A percentile compares a stretch with the other conserved stretches of the same genome.
These are phyloP conservation scores for Notarius quadriscutis DNA, from an alignment of 2,113 vertebrate species.

Conservation along the genomic window DNA sequence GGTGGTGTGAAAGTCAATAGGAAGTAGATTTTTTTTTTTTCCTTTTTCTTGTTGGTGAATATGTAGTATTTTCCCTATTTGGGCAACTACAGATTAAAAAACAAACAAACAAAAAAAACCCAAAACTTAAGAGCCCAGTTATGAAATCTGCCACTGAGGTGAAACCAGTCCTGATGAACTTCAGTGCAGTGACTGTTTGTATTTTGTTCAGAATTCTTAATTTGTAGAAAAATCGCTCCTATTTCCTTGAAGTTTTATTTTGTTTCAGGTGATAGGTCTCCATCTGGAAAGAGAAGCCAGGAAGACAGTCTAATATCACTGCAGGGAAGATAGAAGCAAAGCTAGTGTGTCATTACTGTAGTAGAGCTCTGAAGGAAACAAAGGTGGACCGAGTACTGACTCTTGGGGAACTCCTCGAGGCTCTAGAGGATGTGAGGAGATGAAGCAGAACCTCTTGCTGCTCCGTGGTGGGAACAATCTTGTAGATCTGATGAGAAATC, in stretches of 20 bases:
- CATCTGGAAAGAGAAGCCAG: not conserved
- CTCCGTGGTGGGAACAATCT: not conserved
- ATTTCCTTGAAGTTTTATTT: not conserved
- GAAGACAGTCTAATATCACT: not conserved
- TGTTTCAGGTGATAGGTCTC: not conserved
- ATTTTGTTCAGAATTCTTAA: not conserved
- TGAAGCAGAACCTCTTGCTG: not conserved
- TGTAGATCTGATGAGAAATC: not conserved
- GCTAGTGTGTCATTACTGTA: not conserved
- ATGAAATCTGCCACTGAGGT: no score
- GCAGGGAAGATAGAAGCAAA: not conserved
- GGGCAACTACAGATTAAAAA: not conserved
- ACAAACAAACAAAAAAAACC: not conserved
- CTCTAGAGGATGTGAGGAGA: no score
- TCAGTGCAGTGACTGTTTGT: no score
- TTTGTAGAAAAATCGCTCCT: not conserved
- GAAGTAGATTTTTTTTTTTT: no score
- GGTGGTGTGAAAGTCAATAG: no score
- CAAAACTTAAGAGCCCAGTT: no score
- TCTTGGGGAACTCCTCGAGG: not conserved
- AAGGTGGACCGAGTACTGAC: not conserved
- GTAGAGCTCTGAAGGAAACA: not conserved
- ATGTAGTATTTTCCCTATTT: not conserved
- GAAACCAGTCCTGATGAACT: no score
- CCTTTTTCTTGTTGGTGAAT: no score